Evolutionary conservation across 2,888 invertebrate genomes (phyloP), one percentile per base, ranked within the genome.

Genomic region (Luperina nickerlii): DNA sequence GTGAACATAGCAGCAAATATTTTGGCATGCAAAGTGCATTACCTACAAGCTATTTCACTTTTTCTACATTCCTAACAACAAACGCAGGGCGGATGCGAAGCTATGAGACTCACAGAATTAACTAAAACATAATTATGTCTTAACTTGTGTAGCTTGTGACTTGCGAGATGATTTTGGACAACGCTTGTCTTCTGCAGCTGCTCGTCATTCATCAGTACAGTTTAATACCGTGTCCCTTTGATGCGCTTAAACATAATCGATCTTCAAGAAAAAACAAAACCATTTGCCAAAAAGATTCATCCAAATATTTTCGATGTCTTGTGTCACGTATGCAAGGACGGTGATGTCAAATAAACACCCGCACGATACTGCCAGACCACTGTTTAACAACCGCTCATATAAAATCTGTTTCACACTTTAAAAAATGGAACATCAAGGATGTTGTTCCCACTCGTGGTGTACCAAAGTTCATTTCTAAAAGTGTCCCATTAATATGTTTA

Each of bases 241-340:
- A 92, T 91, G 90, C 88, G 88, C 72, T 89, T 86, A 81, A 71
- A 88, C 85, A 89, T 88, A 88, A 88, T 89, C 84, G 89, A 88
- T 89, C 81, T 88, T 85, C 79, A 87, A 80, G 86, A 90, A 90
- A 92, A 93, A 92, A 91, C 90, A 92, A 86, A 83, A 83, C 79
- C 87, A 89, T 90, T 91, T 93, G 93, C 93, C 92, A 93, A 92
- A 92, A 91, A 90, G 82, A 88, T 88, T 91, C 88, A 85, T 87
- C 82, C 87, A 90, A 91, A 91, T 89, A 91, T 91, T 91, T 90
- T 88, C 83, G 71, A 88, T 90, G 85, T 89, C 87, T 89, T 89
- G 86, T 85, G 87, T 90, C 88, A 88, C 86, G 89, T 90, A 90
- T 88, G 88, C 92, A 90, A 92, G 90, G 91, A 90, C 90, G 78